Conservation (phyloP, 2,113 vertebrate species). For the Heterochromis multidens region DNA sequence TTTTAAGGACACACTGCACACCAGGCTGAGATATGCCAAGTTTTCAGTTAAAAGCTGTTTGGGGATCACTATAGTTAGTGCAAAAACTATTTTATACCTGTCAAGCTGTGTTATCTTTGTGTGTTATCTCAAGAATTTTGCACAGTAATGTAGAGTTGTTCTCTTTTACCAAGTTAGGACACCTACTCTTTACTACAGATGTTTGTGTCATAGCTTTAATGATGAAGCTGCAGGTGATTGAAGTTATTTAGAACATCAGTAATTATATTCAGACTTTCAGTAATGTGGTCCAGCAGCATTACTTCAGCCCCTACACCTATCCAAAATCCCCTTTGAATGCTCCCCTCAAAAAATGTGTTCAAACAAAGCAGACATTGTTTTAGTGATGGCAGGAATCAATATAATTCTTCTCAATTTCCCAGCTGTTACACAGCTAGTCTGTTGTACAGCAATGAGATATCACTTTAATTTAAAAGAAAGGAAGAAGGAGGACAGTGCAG, state of each 20-base stretch:
- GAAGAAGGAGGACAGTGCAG: conserved; percentile 26
- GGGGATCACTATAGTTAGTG: too few relatives aligned
- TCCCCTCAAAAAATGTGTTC: not conserved
- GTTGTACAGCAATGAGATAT: conserved; percentile 60
- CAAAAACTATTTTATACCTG: not conserved
- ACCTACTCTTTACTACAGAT: not conserved
- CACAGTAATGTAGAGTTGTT: not conserved
- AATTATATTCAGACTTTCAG: not conserved
- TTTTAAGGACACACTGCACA: not conserved
- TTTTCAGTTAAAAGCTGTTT: not conserved
- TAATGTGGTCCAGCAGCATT: not conserved
- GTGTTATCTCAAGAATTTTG: not conserved
- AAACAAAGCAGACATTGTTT: conserved; percentile 22
- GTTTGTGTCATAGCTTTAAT: not conserved
- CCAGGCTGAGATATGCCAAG: not conserved
- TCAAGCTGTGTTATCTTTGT: not conserved
- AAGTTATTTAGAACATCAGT: not conserved
- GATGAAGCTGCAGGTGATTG: not conserved
- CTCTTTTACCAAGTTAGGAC: not conserved
- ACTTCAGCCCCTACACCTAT: not conserved
- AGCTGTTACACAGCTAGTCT: conserved; percentile 37
- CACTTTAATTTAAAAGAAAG: conserved; percentile 67
- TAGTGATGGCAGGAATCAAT: conserved; percentile 1
- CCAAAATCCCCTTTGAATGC: not conserved
- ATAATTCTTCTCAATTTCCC: conserved; percentile 40